Evolutionary conservation across 2,797 vertebrate genomes (phyloP), one percentile per base, ranked within the genome.

Genomic region (Chiroxiphia lanceolata): DNA sequence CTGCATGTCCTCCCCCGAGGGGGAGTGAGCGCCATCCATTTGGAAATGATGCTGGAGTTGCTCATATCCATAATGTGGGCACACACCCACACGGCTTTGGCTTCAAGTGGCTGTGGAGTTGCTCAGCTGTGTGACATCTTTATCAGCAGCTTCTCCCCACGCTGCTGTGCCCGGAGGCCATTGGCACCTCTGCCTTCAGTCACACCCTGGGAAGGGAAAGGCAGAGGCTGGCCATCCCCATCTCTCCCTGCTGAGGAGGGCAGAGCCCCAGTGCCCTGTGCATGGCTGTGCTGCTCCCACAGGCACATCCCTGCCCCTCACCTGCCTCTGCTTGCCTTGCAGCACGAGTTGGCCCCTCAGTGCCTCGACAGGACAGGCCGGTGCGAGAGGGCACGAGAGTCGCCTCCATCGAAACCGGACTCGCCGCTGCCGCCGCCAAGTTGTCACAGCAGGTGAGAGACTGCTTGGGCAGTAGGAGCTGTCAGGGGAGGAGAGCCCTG

Each of bases 291-390:
- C 33, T 65, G 67, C 56, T 77, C 20, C 23, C 36, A 18, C 0
- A 0, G 65, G 42, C 36, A 19, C 15, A 0, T 68, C 56, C 50
- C 70, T 36, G 36, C 1, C 3, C 38, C 70, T 92, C 44, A 94
- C 40, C 45, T 76, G 75, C 60, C 51, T 95, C 93, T 94, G 87
- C 97, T 97, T 95, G 92, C 76, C 89, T 38, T 91, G 33, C 97
- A 99, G 99, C 99, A 9, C 99, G 99, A 17, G 99, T 99, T 0
- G 99, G 99, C 63, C 99, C 99, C 12, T 99, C 99, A 0, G 98
- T 99, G 95, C 99, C 99, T 25, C 98, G 99, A 51, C 99, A 99
- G 84, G 99, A 99, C 97, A 98, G 99, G 80, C 99, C 99, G 0
- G 98, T 99, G 33, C 98, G 99, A 56, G 99, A 99, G 61, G 99